Conservation (phyloP, 2,113 vertebrate species). For the Agapornis roseicollis region DNA sequence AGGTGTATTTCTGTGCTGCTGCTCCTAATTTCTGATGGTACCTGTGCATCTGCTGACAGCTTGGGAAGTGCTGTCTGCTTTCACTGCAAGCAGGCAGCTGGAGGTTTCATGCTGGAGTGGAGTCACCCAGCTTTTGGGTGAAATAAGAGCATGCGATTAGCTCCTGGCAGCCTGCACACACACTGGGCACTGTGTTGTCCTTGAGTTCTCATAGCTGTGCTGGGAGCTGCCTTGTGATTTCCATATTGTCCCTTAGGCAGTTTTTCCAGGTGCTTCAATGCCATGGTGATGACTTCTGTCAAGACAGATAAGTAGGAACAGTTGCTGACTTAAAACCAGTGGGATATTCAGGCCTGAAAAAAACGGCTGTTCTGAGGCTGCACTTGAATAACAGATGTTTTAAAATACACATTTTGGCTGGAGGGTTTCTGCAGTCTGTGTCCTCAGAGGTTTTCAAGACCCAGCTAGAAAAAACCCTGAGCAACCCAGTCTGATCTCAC, state of each 20-base stretch:
- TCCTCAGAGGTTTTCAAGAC: not conserved
- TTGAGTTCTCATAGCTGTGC: not conserved
- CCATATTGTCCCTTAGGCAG: not conserved
- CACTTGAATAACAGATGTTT: not conserved
- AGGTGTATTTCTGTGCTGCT: not conserved
- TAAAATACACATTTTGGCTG: not conserved
- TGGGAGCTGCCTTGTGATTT: constrained; percentile 20
- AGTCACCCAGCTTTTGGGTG: not conserved
- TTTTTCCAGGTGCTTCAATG: constrained; percentile 25
- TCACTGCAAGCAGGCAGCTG: not conserved
- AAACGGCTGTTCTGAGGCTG: not conserved
- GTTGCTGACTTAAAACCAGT: constrained; percentile 17
- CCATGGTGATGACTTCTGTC: constrained; percentile 30
- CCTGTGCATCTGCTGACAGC: not conserved
- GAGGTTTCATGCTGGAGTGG: rapidly evolving
- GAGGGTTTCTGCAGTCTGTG: not conserved
- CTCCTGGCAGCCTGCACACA: not conserved
- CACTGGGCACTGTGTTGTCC: not conserved
- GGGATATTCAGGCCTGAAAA: not conserved
- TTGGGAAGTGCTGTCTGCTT: not conserved
- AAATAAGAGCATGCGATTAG: not conserved
- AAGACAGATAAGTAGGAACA: not conserved
- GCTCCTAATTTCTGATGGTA: not conserved
- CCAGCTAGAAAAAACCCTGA: not conserved
- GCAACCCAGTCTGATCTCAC: not conserved